Evolutionary conservation across 2,797 vertebrate genomes (phyloP).

Genomic region (Centroberyx gerrardi): DNA sequence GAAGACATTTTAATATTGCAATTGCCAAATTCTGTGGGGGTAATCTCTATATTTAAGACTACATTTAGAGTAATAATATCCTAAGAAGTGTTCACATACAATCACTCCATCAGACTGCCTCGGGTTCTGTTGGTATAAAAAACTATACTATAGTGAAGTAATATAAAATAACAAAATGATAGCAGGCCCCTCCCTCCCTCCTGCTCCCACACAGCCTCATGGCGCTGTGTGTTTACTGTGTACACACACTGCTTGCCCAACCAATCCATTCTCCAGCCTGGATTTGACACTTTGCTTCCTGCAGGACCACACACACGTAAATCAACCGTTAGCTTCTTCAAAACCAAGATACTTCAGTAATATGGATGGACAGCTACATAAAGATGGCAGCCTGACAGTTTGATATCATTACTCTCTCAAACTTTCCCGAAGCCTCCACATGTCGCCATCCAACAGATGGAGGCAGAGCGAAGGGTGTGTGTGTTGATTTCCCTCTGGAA

Average conservation of each 20-base stretch:
- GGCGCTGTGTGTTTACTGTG: background rate
- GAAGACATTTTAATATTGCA: slow-evolving; percentile 53
- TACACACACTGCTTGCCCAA: background rate
- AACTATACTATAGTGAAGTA: slow-evolving; percentile 8
- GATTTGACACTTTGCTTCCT: slow-evolving; percentile 37
- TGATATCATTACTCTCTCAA: too few relatives aligned
- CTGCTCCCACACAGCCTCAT: background rate
- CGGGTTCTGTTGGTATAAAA: slow-evolving; percentile 37
- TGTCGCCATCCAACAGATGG: too few relatives aligned
- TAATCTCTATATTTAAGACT: slow-evolving; percentile 59
- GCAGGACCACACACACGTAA: slow-evolving; percentile 4
- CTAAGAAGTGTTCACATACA: slow-evolving; percentile 47
- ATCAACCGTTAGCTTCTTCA: too few relatives aligned
- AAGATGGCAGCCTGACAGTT: too few relatives aligned
- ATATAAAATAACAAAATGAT: background rate
- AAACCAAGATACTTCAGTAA: too few relatives aligned
- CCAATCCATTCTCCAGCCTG: slow-evolving; percentile 25
- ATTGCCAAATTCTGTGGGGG: slow-evolving; percentile 41
- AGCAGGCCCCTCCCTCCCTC: background rate
- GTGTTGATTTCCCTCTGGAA: too few relatives aligned
- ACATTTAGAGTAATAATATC: slow-evolving; percentile 42
- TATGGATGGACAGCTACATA: too few relatives aligned
- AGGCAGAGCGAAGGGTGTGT: too few relatives aligned
- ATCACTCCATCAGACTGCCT: slow-evolving; percentile 30
- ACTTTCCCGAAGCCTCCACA: too few relatives aligned